Percentiles rank a stretch among this genome's conserved stretches.
Evolutionary conservation across 1,140 invertebrate species (phyloP).

Genomic region (Zeugodacus cucurbitae): DNA sequence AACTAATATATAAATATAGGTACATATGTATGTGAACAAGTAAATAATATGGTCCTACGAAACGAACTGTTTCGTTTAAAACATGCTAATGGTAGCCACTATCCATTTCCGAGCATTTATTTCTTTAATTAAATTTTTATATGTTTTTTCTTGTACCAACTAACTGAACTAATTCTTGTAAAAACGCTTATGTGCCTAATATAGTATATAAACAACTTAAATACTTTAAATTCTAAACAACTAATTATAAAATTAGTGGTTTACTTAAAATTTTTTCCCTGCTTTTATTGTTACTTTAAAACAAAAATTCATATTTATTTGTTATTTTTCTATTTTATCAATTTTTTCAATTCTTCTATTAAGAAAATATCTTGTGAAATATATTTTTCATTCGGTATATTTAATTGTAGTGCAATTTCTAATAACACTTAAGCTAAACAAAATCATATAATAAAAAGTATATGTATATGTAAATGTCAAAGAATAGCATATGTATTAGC

Average conservation of each 20-base stretch:
- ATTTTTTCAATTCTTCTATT: background rate
- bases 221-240: background rate
- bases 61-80: background rate
- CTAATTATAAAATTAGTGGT: background rate
- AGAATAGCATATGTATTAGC: slow-evolving; percentile 9
- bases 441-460: background rate
- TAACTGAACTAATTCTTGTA: background rate
- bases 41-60: background rate
- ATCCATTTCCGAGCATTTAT: background rate
- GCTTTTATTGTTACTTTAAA: background rate
- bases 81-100: background rate
- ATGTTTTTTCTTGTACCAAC: background rate
- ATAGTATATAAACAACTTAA: background rate
- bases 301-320: background rate
- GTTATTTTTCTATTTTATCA: background rate
- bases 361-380: background rate
- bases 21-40: background rate
- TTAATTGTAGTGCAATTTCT: background rate
- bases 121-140: background rate
- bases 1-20: background rate
- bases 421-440: background rate
- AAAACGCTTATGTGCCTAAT: slow-evolving; percentile 33
- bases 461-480: slow-evolving; percentile 11
- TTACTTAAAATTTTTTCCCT: background rate
- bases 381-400: too few species aligned